Base-by-base conservation (phyloP, 1,140 invertebrate genomes). In the Coelopa frigida region DNA sequence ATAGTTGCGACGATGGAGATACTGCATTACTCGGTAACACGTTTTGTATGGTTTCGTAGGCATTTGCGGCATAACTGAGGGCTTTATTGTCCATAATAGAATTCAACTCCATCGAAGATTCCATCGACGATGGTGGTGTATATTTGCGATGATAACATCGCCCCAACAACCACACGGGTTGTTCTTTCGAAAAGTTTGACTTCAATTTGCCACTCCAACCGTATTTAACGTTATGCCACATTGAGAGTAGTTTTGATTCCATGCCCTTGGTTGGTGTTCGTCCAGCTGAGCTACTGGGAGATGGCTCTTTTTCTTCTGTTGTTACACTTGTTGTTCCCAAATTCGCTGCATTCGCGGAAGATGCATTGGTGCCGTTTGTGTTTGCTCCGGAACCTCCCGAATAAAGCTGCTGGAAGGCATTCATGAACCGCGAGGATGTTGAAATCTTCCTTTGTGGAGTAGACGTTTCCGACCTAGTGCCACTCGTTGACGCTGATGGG, bases 221-320 rank as follows among this genome's bases (percentile, higher is more conserved):
- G 72, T 90, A 91, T 77, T 89, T 90, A 38, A 92, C 78, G 70
- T 90, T 91, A 68, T 90, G 89, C 88, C 88, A 91, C 78, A 89
- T 83, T 33, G 87, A 87, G 54, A 87, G 68, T 32, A 91, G 64
- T 50, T 83, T 81, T 14, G 83, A 87, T 70, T 89, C 89, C 48
- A 90, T 79, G 73, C 86, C 87, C 52, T 84, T 67, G 31, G 63
- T 61, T 4, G 63, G 63, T 31, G 63, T 67, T 3, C 63, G 62
- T 32, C 53, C 60, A 15, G 59, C 56, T 7, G 58, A n/a, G n/a
- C n/a, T n/a, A n/a, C n/a, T n/a, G n/a, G 42, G 49, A 60, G 32
- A 14, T 60, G 55, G 4, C 48, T 11, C 15, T 61, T 59, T 6
- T 57, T 52, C 12, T 32, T 48, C 47, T 41, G 53, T 23, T 24